These are phyloP conservation scores for Olivierus martensii DNA, from an alignment of 1,140 invertebrate genomes.

Conservation along the genomic window DNA sequence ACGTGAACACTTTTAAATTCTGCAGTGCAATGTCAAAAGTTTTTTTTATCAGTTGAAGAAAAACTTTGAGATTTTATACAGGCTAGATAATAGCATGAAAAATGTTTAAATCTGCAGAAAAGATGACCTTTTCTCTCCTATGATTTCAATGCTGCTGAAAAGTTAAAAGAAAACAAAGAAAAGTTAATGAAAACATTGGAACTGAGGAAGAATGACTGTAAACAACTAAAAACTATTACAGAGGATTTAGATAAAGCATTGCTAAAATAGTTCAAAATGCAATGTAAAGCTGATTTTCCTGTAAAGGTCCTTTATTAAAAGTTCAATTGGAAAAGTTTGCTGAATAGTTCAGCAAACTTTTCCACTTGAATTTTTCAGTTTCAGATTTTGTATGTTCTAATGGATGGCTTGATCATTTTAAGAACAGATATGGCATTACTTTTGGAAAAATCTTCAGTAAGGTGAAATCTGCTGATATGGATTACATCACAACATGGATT, in stretches of 20 bases:
- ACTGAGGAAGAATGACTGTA: not conserved
- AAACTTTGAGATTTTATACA: not conserved
- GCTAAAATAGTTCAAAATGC: not conserved
- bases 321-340: conserved; percentile 19
- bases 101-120: not conserved
- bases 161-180: not conserved
- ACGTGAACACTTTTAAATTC: no score
- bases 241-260: not conserved
- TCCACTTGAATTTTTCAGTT: conserved; percentile 14
- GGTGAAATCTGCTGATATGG: conserved; percentile 11
- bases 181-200: not conserved
- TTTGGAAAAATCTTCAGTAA: conserved; percentile 15
- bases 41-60: no score
- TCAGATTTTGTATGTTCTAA: conserved; percentile 20
- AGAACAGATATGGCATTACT: conserved; percentile 19
- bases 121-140: not conserved
- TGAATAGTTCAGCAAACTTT: conserved; percentile 13
- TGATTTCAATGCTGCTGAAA: not conserved
- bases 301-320: conserved; percentile 16
- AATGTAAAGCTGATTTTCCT: conserved; percentile 4
- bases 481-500: conserved; percentile 13
- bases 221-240: not conserved
- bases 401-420: conserved; percentile 22
- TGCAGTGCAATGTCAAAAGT: no score
- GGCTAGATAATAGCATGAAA: not conserved